Base-by-base conservation (phyloP, 2,113 vertebrate genomes). In the Mus pahari region DNA sequence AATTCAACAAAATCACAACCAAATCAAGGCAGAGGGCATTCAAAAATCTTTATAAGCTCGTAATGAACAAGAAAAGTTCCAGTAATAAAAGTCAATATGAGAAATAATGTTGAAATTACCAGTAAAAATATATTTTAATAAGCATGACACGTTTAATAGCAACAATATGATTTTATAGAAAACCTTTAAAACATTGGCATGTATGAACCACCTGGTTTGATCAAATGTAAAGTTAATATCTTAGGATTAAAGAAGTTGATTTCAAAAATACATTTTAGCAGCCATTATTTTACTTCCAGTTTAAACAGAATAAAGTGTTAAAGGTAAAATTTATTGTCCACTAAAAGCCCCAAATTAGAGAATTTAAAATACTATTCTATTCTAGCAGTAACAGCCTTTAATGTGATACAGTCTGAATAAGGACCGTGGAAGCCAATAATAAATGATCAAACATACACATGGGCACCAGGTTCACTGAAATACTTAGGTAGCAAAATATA, bases 51-150 rank as follows among this genome's bases (percentile, higher is more conserved):
- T 97, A 98, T 97, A 98, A 97, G 98, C 95, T 97, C 89, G 97
- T 98, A 98, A 97, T 98, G 98, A 99, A 98, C 98, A 99, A 97
- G 97, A 92, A 98, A 98, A 98, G 98, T 98, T 98, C 98, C 98
- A 98, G 98, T 98, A 98, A 98, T 98, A 98, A 99, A 99, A 98
- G 97, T 95, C 98, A 99, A 98, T 97, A 97, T 98, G 98, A 98
- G 99, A 99, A 98, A 98, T 83, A 97, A 96, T 77, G 94, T 92
- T 98, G 97, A 98, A 97, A 94, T 88, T 86, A 97, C 98, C 97
- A 98, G 98, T 99, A 99, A 99, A 99, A 99, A 98, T 98, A 87
- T 98, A 98, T 98, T 99, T 98, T 99, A 98, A 99, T 98, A 98
- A 97, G 98, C 97, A 98, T 98, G 98, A 98, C 97, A 96, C 60